Evolutionary conservation across 2,888 invertebrate species (phyloP).

Genomic region (Callyntrura sp.): DNA sequence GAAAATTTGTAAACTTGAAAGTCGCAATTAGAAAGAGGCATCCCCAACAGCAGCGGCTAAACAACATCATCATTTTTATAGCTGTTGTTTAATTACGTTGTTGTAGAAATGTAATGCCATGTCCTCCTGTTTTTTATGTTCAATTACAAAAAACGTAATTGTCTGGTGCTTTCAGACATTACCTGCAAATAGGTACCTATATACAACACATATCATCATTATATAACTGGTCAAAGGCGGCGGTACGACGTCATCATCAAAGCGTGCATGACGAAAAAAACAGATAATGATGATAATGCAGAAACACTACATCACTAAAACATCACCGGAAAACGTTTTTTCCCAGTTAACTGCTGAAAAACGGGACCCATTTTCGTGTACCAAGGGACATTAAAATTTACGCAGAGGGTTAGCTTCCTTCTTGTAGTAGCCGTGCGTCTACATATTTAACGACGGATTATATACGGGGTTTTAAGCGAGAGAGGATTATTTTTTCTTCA

Average conservation of each 20-base stretch:
- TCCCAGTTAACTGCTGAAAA: neutral
- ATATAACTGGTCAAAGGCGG: neutral
- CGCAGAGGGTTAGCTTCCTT: neutral
- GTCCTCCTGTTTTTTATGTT: too few species aligned
- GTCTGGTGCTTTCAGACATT: neutral
- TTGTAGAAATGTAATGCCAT: neutral
- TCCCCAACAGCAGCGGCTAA: neutral
- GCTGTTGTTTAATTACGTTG: conserved; percentile 5
- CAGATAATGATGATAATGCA: conserved; percentile 11
- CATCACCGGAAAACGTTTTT: neutral
- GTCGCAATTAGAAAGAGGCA: neutral
- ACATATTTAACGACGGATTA: too few species aligned
- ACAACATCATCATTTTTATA: conserved; percentile 2
- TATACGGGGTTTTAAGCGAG: too few species aligned
- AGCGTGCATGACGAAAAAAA: neutral
- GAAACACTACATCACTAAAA: neutral
- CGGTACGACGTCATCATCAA: neutral
- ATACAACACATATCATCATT: neutral
- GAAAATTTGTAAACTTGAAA: conserved; percentile 14
- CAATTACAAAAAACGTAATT: neutral
- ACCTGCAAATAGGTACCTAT: too few species aligned
- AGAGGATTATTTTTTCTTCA: too few species aligned
- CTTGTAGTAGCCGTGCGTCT: neutral
- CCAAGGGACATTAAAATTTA: neutral
- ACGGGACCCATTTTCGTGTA: neutral